Evolutionary conservation across 2,113 vertebrate species (phyloP).

Genomic region (Myotis brandtii): DNA sequence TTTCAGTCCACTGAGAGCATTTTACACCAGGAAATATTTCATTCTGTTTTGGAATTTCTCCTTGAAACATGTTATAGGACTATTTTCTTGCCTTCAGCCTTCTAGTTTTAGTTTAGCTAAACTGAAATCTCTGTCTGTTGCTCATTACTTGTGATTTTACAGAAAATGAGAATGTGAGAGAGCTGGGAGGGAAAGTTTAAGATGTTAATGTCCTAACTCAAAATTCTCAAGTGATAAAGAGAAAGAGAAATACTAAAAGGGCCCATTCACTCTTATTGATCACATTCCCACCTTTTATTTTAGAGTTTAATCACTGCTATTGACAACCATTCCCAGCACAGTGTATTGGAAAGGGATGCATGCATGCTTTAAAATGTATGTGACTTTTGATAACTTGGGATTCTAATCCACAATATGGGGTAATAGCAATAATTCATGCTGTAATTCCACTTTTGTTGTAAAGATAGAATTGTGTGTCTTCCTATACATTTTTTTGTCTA

Average conservation of each 20-base stretch:
- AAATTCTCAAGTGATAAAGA: neutral
- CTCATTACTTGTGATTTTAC: slow-evolving; percentile 40
- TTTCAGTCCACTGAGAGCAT: slow-evolving; percentile 53
- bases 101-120: slow-evolving; percentile 61
- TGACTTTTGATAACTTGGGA: neutral
- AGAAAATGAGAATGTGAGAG: neutral
- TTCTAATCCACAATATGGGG: neutral
- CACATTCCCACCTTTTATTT: neutral
- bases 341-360: neutral
- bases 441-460: neutral
- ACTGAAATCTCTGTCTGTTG: slow-evolving; percentile 51
- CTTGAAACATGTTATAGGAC: slow-evolving; percentile 55
- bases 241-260: neutral
- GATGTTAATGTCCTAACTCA: neutral
- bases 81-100: slow-evolving; percentile 64
- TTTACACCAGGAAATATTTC: slow-evolving; percentile 70
- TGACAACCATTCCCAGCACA: neutral
- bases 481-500: neutral
- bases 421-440: neutral
- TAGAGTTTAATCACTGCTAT: neutral
- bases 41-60: slow-evolving; percentile 70
- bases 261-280: neutral
- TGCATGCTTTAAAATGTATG: neutral
- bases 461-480: neutral
- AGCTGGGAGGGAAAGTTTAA: neutral